Evolutionary conservation across 1,140 invertebrate species (phyloP), one percentile per base, ranked within the genome.

Genomic region (Ostrea denselamellosa): DNA sequence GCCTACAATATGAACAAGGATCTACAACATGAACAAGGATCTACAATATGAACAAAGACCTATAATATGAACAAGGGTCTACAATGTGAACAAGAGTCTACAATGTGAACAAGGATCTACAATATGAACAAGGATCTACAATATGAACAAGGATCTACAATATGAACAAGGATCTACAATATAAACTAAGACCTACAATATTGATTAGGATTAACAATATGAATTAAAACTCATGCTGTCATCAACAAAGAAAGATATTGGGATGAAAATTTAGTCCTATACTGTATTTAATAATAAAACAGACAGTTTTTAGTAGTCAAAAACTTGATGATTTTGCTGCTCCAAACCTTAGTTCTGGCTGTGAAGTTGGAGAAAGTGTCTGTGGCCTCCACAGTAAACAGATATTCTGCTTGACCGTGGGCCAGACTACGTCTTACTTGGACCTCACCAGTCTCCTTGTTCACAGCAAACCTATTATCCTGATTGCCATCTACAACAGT

Each of bases 391-490:
- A 85, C 85, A 7, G 58, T 19, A 28, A 85, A 22, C 5, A 85
- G 22, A 25, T 56, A 86, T 25, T 51, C 84, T 17, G 83, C 84
- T 52, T 83, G 82, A 52, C 83, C 62, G 56, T 22, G 9, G 94
- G 98, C 98, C 86, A 99, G 95, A 92, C 96, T 95, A 25, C 95
- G 96, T 89, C 96, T 96, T 14, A 89, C 65, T 25, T 19, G 58
- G 52, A 92, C 53, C 53, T 98, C 96, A 0, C 98, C 98, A 0
- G 97, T 97, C 92, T 98, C 97, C 94, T 98, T 97, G 71, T 97
- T 97, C 84, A 99, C 98, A 91, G 97, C 92, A 98, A 98, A 94
- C 88, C 89, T 92, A 90, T 34, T 77, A 10, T 68, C 87, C 85
- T 77, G 92, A 86, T 85, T 92, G 88, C 19, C 90, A 89, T 81